Conservation (phyloP, 2,888 invertebrate species). For the Eupelmus urozonus region DNA sequence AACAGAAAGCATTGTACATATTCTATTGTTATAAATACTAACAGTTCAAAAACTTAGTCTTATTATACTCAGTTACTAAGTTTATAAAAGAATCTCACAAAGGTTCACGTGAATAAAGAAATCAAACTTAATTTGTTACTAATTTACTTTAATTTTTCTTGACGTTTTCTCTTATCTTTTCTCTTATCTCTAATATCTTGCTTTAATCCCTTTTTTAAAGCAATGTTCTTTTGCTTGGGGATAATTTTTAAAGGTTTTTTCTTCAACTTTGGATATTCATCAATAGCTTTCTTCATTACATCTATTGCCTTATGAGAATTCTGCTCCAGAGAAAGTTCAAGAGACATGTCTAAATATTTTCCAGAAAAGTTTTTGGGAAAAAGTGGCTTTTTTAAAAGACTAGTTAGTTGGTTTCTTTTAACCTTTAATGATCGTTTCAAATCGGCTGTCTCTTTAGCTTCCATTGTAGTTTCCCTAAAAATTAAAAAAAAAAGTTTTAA, state of each 20-base stretch:
- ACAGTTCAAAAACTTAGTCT: constrained; percentile 23
- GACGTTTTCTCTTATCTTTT: constrained; percentile 40
- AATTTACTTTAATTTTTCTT: constrained; percentile 48
- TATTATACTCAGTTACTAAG: constrained; percentile 25
- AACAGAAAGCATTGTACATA: constrained; percentile 35
- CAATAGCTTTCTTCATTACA: constrained; percentile 78
- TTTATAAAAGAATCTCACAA: constrained; percentile 32
- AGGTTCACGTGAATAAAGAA: constrained; percentile 35
- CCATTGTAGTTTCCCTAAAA: constrained; percentile 68
- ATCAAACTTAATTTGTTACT: constrained; percentile 12
- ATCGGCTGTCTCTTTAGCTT: constrained; percentile 76
- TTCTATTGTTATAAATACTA: constrained; percentile 40
- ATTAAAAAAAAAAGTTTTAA: constrained; percentile 17
- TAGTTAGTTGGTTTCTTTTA: constrained; percentile 79
- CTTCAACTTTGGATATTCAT: constrained; percentile 62
- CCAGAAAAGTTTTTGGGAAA: constrained; percentile 85
- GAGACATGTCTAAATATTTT: constrained; percentile 79
- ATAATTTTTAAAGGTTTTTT: constrained; percentile 39
- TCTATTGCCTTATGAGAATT: constrained; percentile 78
- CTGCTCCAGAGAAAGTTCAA: constrained; percentile 68
- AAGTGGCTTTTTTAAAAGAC: constrained; percentile 80
- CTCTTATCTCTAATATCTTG: too few species aligned
- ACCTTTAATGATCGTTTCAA: constrained; percentile 77
- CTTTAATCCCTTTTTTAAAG: constrained; percentile 52
- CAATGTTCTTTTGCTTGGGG: constrained; percentile 32